phyloP scores from a whole-genome alignment of 2,113 vertebrate species.

The Vidua chalybeata region DNA sequence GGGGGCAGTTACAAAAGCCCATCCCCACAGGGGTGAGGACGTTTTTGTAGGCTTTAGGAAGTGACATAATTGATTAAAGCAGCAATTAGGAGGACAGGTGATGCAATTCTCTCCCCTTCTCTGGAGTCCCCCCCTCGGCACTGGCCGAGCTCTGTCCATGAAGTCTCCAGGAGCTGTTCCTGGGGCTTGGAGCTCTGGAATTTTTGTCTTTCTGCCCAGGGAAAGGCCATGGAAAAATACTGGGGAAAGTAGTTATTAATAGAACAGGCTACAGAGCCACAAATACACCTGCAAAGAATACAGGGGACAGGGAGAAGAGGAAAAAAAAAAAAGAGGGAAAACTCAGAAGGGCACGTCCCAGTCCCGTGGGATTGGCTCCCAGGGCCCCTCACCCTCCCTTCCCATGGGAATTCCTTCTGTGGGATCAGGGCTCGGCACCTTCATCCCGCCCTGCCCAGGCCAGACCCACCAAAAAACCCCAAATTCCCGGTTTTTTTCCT shows the following conservation, averaged over 20 bases:
- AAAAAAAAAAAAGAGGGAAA: neutral
- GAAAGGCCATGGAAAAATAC: neutral
- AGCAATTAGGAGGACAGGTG: neutral
- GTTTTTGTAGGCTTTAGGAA: neutral
- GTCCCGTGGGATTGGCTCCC: neutral
- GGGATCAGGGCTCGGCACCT: neutral
- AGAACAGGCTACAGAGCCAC: neutral
- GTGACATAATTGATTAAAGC: neutral
- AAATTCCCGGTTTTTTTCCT: rapidly evolving
- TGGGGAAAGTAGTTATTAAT: neutral
- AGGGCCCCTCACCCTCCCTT: neutral
- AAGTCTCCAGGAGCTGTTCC: neutral
- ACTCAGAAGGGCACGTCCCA: rapidly evolving
- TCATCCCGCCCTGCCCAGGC: neutral
- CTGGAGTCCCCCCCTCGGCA: neutral
- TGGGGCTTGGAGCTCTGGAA: neutral
- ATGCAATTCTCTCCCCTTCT: neutral
- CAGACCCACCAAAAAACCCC: rapidly evolving
- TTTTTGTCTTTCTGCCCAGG: neutral
- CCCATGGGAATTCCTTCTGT: rapidly evolving
- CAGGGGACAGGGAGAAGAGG: neutral
- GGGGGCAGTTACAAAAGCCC: neutral
- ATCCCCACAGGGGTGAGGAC: neutral
- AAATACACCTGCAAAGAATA: rapidly evolving
- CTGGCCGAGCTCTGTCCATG: neutral